Percentiles rank a stretch among this genome's conserved stretches.
phyloP scores from a whole-genome alignment of 2,797 vertebrate species.

The Malurus splendens region DNA sequence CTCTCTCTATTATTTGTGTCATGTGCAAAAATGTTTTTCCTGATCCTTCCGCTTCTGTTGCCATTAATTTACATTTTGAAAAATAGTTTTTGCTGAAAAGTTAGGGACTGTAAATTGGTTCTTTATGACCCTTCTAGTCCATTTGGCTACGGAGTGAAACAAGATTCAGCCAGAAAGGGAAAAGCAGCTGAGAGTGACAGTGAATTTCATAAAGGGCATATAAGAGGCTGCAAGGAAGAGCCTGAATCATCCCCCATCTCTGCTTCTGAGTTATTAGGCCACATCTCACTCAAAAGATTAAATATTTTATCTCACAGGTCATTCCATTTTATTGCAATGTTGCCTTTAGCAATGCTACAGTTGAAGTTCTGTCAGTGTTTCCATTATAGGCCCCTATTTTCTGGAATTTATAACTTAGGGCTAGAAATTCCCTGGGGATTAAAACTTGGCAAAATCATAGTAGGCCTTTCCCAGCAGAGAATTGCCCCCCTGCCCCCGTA shows the following conservation, averaged over 20 bases:
- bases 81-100: slow-evolving; percentile 46
- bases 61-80: slow-evolving; percentile 30
- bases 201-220: slow-evolving; percentile 41
- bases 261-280: slow-evolving; percentile 48
- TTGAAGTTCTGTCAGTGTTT: slow-evolving; percentile 62
- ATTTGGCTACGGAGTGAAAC: slow-evolving; percentile 31
- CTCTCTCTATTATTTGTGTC: background rate
- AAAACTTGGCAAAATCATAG: slow-evolving; percentile 42
- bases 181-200: slow-evolving; percentile 42
- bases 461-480: background rate
- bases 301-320: slow-evolving; percentile 57
- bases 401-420: slow-evolving; percentile 65
- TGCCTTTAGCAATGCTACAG: slow-evolving; percentile 45
- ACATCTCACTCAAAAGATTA: slow-evolving; percentile 65
- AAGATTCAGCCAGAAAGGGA: slow-evolving; percentile 30
- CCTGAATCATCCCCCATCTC: slow-evolving; percentile 8
- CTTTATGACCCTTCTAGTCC: slow-evolving; percentile 39
- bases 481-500: background rate
- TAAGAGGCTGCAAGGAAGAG: slow-evolving; percentile 5
- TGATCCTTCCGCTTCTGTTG: background rate
- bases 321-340: slow-evolving; percentile 49
- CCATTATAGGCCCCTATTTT: slow-evolving; percentile 59
- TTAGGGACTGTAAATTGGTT: slow-evolving; percentile 15
- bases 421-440: slow-evolving; percentile 52
- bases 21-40: background rate